Evolutionary conservation across 2,888 invertebrate genomes (phyloP), one percentile per base, ranked within the genome.

Genomic region (Watsonalla cultraria): DNA sequence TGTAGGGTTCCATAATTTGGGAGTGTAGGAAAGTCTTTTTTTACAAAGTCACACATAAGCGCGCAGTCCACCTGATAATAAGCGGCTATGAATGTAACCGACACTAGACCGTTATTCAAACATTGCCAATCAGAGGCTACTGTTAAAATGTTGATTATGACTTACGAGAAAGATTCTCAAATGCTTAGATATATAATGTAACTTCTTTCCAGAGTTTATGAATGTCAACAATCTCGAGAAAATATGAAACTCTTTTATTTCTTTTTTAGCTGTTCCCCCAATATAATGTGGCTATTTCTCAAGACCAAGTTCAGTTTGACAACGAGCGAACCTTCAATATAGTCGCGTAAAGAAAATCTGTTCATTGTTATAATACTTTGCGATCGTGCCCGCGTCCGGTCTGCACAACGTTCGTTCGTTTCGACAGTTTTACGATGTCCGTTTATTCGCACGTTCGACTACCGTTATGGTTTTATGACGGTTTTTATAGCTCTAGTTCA

Each of bases 401-500:
- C 70, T 74, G 73, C 70, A 77, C 72, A 71, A 63, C 74, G 76
- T 76, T 72, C 79, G 78, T 84, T 82, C 78, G 69, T 59, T 80
- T 77, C 78, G 86, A 84, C 86, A 85, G 84, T 76, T 89, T 88
- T 86, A 87, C 81, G 83, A 77, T 72, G 63, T 57, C 72, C 80
- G 79, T 84, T 84, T 84, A 84, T 86, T 81, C 74, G 78, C 81
- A 74, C 83, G 81, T 79, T 78, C 70, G 73, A 79, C 78, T 74
- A 63, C 72, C 69, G 81, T 84, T 82, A 79, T 77, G 76, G 80
- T 72, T 86, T 86, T 85, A 86, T 82, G 78, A 75, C 85, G 72
- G 80, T 88, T 86, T 88, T 89, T 86, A 86, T 83, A 72, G 77
- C 76, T 77, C 80, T 86, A 82, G 77, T 80, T 86, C 86, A 87